phyloP scores from a whole-genome alignment of 1,140 invertebrate species.

The Riptortus pedestris region DNA sequence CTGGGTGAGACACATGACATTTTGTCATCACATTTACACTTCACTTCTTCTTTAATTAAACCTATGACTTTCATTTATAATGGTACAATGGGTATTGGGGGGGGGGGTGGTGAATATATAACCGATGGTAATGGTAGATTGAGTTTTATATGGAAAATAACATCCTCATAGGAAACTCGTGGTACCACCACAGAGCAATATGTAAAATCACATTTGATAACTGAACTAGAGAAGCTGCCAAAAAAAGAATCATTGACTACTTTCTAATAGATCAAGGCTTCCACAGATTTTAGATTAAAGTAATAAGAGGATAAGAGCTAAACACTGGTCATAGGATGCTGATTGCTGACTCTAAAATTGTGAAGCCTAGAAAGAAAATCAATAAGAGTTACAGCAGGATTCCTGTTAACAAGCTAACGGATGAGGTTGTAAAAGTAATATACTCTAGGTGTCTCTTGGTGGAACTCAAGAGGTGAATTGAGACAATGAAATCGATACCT shows the following conservation, averaged over 20 bases:
- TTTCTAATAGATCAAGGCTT: neutral
- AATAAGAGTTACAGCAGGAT: neutral
- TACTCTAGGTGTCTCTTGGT: neutral
- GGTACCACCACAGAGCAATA: neutral
- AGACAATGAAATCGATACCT: neutral
- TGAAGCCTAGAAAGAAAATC: neutral
- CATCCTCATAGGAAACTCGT: too few relatives aligned
- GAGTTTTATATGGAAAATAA: neutral
- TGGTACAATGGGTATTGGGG: too few relatives aligned
- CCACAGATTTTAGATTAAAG: neutral
- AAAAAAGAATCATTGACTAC: neutral
- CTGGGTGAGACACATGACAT: too few relatives aligned
- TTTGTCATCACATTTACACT: too few relatives aligned
- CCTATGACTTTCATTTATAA: too few relatives aligned
- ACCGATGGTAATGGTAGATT: too few relatives aligned
- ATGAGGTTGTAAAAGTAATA: slow-evolving; percentile 5
- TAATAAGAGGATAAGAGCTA: neutral
- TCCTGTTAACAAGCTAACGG: neutral
- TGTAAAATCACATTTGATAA: neutral
- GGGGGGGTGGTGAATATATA: too few relatives aligned
- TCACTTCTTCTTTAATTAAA: too few relatives aligned
- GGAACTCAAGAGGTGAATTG: neutral
- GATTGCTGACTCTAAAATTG: neutral
- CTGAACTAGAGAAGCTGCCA: neutral
- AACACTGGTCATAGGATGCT: neutral